These are phyloP conservation scores for Cydia pomonella DNA, from an alignment of 1,140 invertebrate species.

Conservation along the genomic window DNA sequence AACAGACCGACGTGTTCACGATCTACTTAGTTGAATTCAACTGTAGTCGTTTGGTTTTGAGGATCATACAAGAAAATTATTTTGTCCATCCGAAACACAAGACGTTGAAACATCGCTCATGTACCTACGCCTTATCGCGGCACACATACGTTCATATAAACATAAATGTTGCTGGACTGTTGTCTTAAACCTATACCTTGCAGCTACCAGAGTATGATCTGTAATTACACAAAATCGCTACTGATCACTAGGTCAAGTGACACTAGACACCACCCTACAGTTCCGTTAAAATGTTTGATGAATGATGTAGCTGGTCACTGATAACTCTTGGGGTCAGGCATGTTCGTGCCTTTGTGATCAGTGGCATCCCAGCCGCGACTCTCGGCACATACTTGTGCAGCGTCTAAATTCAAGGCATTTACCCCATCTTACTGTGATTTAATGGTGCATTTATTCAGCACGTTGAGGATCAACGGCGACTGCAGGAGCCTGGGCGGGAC, in stretches of 20 bases:
- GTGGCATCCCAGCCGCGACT: conserved; percentile 56
- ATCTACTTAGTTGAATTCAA: not conserved
- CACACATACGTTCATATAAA: conserved; percentile 14
- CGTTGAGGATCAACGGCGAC: conserved; percentile 44
- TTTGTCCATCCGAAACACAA: not conserved
- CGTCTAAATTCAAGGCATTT: conserved; percentile 41
- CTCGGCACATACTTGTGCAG: conserved; percentile 42
- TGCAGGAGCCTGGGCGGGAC: conserved; percentile 39
- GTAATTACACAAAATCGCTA: not conserved
- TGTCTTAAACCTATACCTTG: not conserved
- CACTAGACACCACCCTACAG: conserved; percentile 43
- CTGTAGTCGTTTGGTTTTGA: not conserved
- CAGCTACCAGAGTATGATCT: not conserved
- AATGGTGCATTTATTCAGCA: conserved; percentile 64
- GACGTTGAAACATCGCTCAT: conserved; percentile 9
- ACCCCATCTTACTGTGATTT: conserved; percentile 52
- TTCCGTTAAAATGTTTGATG: conserved; percentile 8
- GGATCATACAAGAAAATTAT: not conserved
- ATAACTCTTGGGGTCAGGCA: conserved; percentile 62
- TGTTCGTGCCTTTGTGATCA: conserved; percentile 60
- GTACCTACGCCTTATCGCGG: conserved; percentile 11
- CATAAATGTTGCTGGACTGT: not conserved
- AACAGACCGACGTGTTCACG: no score
- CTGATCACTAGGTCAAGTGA: conserved; percentile 38
- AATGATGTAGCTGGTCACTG: conserved; percentile 51